A percentile compares a stretch with the other conserved stretches of the same genome.
phyloP scores from a whole-genome alignment of 2,888 invertebrate species.

The Volucella inanis region DNA sequence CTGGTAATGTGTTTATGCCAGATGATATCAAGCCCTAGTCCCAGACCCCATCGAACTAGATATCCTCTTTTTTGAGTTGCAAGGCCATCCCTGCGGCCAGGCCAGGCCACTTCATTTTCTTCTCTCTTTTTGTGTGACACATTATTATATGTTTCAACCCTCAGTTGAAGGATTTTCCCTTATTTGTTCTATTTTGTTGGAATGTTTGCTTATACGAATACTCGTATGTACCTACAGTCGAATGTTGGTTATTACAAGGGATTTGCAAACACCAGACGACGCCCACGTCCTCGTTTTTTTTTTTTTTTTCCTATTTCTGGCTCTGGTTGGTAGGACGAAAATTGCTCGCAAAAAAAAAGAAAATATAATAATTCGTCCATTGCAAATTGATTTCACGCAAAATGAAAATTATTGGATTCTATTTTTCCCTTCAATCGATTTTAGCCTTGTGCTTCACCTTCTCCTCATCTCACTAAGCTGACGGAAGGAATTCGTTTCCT shows the following conservation, averaged over 20 bases:
- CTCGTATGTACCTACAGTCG: conserved; percentile 13
- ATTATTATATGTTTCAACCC: conserved; percentile 63
- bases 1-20: conserved; percentile 74
- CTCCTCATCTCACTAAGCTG: conserved; percentile 17
- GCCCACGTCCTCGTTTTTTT: conserved; percentile 33
- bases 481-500: conserved; percentile 44
- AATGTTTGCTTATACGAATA: no score
- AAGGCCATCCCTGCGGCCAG: conserved; percentile 60
- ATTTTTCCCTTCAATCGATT: conserved; percentile 72
- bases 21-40: conserved; percentile 49
- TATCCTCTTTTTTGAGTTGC: conserved; percentile 18
- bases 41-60: not conserved
- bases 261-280: conserved; percentile 64
- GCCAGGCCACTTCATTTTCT: conserved; percentile 33
- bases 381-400: conserved; percentile 75
- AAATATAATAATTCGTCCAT: conserved; percentile 67
- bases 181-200: conserved; percentile 2
- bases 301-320: not conserved
- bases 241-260: conserved; percentile 64
- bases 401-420: conserved; percentile 73
- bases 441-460: conserved; percentile 47
- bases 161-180: conserved; percentile 1
- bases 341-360: no score
- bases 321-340: not conserved
- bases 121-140: conserved; percentile 60